Conservation (phyloP, 2,797 vertebrate genomes). For the Mus caroli region DNA sequence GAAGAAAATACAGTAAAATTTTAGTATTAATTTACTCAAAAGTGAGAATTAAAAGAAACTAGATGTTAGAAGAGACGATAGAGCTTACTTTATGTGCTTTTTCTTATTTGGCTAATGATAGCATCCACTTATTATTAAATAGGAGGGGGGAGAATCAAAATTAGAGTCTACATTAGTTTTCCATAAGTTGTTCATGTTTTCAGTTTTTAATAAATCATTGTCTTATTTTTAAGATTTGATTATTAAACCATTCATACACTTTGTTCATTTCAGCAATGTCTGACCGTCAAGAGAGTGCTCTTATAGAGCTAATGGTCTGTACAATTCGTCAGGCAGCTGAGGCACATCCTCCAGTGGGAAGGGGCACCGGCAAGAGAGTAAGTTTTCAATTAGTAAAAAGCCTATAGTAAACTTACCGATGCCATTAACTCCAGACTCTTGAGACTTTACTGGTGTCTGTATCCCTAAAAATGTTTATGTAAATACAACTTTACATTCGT, state of each 20-base stretch:
- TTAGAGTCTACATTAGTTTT: neutral
- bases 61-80: neutral
- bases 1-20: slow-evolving; percentile 43
- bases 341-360: slow-evolving; percentile 98
- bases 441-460: slow-evolving; percentile 30
- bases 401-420: neutral
- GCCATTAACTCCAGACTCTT: slow-evolving; percentile 53
- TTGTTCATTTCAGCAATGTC: slow-evolving; percentile 92
- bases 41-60: neutral
- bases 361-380: slow-evolving; percentile 98
- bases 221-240: slow-evolving; percentile 40
- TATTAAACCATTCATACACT: slow-evolving; percentile 66
- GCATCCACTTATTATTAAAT: neutral
- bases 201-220: slow-evolving; percentile 41
- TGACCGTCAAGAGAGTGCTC: slow-evolving; percentile 97
- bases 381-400: slow-evolving; percentile 79
- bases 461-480: neutral
- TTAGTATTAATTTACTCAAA: slow-evolving; percentile 2
- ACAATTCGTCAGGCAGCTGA: slow-evolving; percentile 98
- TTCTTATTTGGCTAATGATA: slow-evolving; percentile 23
- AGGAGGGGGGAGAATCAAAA: neutral
- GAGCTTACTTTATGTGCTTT: neutral
- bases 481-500: neutral
- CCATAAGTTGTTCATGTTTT: slow-evolving; percentile 26
- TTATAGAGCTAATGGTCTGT: slow-evolving; percentile 98